Percentiles rank a stretch among this genome's conserved stretches.
phyloP scores from a whole-genome alignment of 2,888 invertebrate genomes.

The Drosophila vallismaia region DNA sequence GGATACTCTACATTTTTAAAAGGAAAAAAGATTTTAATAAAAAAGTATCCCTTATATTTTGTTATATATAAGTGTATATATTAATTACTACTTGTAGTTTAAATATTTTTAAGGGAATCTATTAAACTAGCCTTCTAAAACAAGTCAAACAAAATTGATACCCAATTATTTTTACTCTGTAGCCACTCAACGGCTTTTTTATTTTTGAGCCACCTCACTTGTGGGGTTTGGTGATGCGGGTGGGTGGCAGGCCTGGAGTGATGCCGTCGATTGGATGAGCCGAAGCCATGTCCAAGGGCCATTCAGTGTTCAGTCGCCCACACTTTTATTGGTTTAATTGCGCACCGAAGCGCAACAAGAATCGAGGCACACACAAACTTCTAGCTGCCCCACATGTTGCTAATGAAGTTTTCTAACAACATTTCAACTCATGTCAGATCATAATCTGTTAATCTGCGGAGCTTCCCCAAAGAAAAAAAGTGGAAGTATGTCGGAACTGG shows the following conservation, averaged over 20 bases:
- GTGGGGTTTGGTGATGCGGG: constrained; percentile 15
- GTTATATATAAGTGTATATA: not conserved
- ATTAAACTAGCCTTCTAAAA: constrained; percentile 8
- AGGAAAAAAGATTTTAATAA: not conserved
- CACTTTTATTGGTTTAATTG: constrained; percentile 78
- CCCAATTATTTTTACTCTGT: constrained; percentile 69
- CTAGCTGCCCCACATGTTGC: constrained; percentile 69
- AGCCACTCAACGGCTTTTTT: constrained; percentile 61
- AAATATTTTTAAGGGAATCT: constrained; percentile 8
- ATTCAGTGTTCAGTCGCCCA: constrained; percentile 67
- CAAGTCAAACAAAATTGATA: constrained; percentile 47
- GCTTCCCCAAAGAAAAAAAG: constrained; percentile 48
- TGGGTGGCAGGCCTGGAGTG: constrained; percentile 1
- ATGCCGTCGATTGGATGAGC: constrained; percentile 22
- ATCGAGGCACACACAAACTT: constrained; percentile 35
- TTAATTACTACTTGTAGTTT: not conserved
- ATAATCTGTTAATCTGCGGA: constrained; percentile 75
- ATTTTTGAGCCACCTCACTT: constrained; percentile 36
- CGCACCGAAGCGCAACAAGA: constrained; percentile 69
- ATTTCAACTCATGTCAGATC: constrained; percentile 69
- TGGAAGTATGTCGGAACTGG: constrained; percentile 16
- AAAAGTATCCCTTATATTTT: too few species aligned
- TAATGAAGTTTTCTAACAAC: constrained; percentile 76
- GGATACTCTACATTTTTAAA: constrained; percentile 4
- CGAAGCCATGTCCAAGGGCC: constrained; percentile 43